Evolutionary conservation across 2,888 invertebrate species (phyloP).

Genomic region (Nephrocerus scutellatus): DNA sequence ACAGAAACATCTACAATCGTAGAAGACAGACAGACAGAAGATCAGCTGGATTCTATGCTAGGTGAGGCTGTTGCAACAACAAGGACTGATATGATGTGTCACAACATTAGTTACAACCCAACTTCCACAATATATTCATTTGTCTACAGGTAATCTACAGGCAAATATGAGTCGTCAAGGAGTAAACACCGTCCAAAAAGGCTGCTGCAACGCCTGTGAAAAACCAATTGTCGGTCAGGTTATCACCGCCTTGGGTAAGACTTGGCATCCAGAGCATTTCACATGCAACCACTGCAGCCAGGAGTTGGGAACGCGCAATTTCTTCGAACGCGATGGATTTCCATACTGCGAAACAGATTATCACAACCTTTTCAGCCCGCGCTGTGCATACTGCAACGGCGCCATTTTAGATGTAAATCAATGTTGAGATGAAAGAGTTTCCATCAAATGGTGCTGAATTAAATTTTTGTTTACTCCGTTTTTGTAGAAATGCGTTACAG

Average conservation of each 20-base stretch:
- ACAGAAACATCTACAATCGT: conserved; percentile 40
- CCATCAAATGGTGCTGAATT: too few relatives aligned
- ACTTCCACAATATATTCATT: too few relatives aligned
- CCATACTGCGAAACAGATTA: conserved; percentile 99
- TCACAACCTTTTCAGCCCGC: conserved; percentile 95
- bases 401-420: conserved; percentile 88
- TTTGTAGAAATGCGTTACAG: conserved; percentile 95
- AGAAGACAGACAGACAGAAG: conserved; percentile 38
- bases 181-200: conserved; percentile 97
- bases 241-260: conserved; percentile 87
- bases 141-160: conserved; percentile 66
- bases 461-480: too few relatives aligned
- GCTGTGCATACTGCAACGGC: conserved; percentile 98
- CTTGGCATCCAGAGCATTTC: conserved; percentile 99
- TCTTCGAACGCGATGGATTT: conserved; percentile 94
- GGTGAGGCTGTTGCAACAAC: conserved; percentile 22
- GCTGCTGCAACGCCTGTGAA: conserved; percentile 97
- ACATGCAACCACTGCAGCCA: conserved; percentile 95
- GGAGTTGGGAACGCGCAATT: conserved; percentile 94
- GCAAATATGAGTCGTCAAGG: conserved; percentile 99
- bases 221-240: conserved; percentile 98
- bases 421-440: too few relatives aligned
- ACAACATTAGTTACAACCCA: too few relatives aligned
- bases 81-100: too few relatives aligned
- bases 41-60: conserved; percentile 54